Evolutionary conservation across 2,113 vertebrate genomes (phyloP).

Genomic region (Mirounga angustirostris): DNA sequence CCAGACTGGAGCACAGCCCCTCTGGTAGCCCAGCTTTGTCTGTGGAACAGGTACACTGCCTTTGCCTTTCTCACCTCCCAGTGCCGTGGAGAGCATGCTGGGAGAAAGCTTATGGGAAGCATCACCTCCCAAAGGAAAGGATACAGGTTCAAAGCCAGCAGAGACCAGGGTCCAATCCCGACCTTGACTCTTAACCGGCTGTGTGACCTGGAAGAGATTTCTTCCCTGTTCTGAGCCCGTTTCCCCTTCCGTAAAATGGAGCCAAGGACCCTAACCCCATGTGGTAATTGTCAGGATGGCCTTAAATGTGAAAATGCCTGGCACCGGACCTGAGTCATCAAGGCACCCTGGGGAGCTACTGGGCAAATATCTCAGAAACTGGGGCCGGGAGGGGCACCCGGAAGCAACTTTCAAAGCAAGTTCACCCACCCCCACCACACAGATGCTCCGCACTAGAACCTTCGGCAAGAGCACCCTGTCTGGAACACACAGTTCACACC

Average conservation of each 20-base stretch:
- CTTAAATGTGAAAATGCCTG: slow-evolving; percentile 14
- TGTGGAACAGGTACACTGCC: background rate
- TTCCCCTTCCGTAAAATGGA: background rate
- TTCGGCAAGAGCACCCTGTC: slow-evolving; percentile 37
- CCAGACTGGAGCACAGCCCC: background rate
- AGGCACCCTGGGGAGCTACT: background rate
- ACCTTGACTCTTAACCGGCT: background rate
- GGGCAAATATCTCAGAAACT: background rate
- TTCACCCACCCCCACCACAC: background rate
- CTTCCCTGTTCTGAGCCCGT: background rate
- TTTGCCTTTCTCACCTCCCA: background rate
- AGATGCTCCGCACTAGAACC: background rate
- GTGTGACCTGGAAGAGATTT: background rate
- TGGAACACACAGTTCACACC: slow-evolving; percentile 70
- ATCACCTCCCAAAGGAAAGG: background rate
- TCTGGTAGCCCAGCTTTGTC: background rate
- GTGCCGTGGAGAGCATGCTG: background rate
- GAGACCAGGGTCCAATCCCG: background rate
- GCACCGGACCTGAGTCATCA: background rate
- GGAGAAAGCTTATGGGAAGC: background rate
- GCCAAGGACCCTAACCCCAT: background rate
- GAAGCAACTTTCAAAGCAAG: background rate
- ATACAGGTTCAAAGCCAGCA: background rate
- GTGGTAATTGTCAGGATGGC: background rate
- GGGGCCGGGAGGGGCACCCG: background rate